phyloP scores from a whole-genome alignment of 2,888 invertebrate genomes.

The Mesoligia furuncula region DNA sequence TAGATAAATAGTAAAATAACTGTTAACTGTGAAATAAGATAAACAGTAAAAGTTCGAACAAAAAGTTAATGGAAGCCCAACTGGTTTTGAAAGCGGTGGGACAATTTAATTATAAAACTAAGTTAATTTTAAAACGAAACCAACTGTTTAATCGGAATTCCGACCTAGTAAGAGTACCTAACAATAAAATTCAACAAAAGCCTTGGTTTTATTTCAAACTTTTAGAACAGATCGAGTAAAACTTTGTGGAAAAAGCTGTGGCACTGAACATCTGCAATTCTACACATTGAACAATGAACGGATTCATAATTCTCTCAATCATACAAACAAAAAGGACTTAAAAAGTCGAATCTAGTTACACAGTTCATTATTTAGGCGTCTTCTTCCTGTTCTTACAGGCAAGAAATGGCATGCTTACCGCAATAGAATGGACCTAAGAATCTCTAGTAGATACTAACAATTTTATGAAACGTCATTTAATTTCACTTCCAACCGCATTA shows the following conservation, averaged over 20 bases:
- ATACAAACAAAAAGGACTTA: background rate
- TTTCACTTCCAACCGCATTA: constrained; percentile 18
- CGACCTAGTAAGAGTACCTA: constrained; percentile 42
- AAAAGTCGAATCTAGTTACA: background rate
- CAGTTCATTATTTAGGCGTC: too few species aligned
- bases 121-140: constrained; percentile 58
- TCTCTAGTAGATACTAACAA: background rate
- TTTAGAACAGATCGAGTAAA: constrained; percentile 31
- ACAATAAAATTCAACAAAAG: constrained; percentile 60
- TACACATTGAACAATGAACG: constrained; percentile 22
- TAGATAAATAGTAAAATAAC: constrained; percentile 45
- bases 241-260: constrained; percentile 25
- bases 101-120: constrained; percentile 65
- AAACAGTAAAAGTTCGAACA: constrained; percentile 50
- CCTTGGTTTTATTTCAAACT: constrained; percentile 55
- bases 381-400: background rate
- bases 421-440: background rate
- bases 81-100: constrained; percentile 55
- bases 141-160: constrained; percentile 56
- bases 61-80: constrained; percentile 56
- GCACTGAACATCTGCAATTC: constrained; percentile 29
- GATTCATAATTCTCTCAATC: constrained; percentile 8
- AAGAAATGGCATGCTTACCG: background rate
- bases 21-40: constrained; percentile 46
- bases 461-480: constrained; percentile 11